phyloP scores from a whole-genome alignment of 2,888 invertebrate species.

The Drosophila melanosoma region DNA sequence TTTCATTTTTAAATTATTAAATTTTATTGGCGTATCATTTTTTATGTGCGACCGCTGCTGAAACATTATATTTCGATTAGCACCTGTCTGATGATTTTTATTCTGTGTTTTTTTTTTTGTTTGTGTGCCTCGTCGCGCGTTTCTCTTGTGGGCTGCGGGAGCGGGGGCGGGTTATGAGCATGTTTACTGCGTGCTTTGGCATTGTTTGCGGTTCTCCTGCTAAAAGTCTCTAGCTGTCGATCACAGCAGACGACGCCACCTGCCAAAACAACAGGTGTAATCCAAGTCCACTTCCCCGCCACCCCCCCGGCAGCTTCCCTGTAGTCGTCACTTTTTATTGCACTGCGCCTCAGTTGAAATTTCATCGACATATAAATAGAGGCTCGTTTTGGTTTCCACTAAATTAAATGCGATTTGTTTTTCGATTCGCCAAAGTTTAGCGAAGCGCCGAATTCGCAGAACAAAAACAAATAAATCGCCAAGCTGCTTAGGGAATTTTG shows the following conservation, averaged over 20 bases:
- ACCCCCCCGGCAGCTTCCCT: background rate
- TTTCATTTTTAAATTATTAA: conserved; percentile 81
- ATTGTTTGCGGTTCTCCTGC: conserved; percentile 52
- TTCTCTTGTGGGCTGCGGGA: conserved; percentile 25
- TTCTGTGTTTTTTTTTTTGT: background rate
- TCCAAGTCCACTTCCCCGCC: background rate
- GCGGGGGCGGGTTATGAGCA: background rate
- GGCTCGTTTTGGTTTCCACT: conserved; percentile 70
- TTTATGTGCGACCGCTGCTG: conserved; percentile 74
- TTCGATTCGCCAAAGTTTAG: conserved; percentile 20
- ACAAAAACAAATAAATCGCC: background rate
- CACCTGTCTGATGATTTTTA: conserved; percentile 72
- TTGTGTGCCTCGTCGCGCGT: conserved; percentile 33
- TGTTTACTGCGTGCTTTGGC: conserved; percentile 40
- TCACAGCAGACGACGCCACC: conserved; percentile 35
- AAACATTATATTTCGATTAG: conserved; percentile 82
- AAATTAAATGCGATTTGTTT: conserved; percentile 76
- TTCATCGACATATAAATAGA: conserved; percentile 62
- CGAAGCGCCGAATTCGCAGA: conserved; percentile 7
- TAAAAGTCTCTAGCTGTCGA: conserved; percentile 48
- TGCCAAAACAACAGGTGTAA: conserved; percentile 70
- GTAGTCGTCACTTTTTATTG: conserved; percentile 56
- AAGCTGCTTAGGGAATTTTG: conserved; percentile 2
- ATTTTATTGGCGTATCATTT: conserved; percentile 81
- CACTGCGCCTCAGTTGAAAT: conserved; percentile 54